phyloP scores from a whole-genome alignment of 1,140 invertebrate genomes.

The Monochamus saltuarius region DNA sequence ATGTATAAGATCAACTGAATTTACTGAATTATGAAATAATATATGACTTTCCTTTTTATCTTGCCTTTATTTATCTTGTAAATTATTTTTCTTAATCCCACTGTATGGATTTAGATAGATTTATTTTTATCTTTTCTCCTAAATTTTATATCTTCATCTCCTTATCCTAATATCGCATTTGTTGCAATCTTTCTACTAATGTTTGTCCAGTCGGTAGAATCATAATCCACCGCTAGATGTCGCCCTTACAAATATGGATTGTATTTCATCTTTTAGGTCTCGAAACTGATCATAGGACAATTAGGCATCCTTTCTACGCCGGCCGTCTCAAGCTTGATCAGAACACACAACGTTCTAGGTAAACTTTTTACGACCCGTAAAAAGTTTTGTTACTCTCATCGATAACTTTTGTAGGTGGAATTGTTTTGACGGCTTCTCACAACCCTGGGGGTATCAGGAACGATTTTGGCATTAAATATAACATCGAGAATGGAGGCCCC shows the following conservation, averaged over 20 bases:
- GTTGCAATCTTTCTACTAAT: no score
- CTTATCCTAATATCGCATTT: background rate
- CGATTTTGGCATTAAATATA: slow-evolving; percentile 99
- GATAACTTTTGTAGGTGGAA: slow-evolving; percentile 71
- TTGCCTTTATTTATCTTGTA: slow-evolving; percentile 18
- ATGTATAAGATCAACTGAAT: no score
- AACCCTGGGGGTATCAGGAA: slow-evolving; percentile 97
- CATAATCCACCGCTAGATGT: background rate
- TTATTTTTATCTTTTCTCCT: background rate
- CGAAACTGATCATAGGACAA: slow-evolving; percentile 84
- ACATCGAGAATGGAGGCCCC: slow-evolving; percentile 94
- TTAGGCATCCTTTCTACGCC: slow-evolving; percentile 96
- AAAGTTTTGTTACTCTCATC: background rate
- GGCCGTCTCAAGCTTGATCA: slow-evolving; percentile 91
- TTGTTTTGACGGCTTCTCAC: slow-evolving; percentile 97
- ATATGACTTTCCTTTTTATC: no score
- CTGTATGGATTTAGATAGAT: slow-evolving; percentile 1
- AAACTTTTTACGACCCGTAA: slow-evolving; percentile 31
- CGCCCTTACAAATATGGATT: no score
- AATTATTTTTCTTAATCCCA: background rate
- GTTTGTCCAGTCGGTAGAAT: no score
- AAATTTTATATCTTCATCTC: background rate
- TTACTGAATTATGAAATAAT: no score
- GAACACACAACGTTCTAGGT: slow-evolving; percentile 80
- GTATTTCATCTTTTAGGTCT: slow-evolving; percentile 62